Percentiles rank a stretch among this genome's conserved stretches.
Conservation (phyloP, 2,113 vertebrate genomes). For the Tachycineta bicolor region DNA sequence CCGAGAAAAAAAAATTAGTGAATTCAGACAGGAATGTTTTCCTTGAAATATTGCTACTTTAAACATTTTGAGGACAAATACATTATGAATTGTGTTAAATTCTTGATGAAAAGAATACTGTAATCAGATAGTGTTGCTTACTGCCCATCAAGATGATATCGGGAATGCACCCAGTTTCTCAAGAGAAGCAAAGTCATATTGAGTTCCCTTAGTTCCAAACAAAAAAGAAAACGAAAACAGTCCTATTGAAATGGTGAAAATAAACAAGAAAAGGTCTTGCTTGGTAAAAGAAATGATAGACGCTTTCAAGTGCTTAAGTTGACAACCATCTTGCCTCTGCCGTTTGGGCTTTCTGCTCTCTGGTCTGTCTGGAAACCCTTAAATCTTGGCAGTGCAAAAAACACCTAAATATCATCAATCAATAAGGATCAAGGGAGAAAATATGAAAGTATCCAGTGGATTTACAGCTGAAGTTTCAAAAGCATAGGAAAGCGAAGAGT, state of each 20-base stretch:
- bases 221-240: not conserved
- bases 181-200: not conserved
- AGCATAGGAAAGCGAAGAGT: not conserved
- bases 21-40: not conserved
- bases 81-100: not conserved
- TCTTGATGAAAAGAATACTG: not conserved
- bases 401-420: not conserved
- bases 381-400: not conserved
- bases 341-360: not conserved
- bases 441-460: not conserved
- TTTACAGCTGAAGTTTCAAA: slow-evolving; percentile 8
- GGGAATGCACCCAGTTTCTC: not conserved
- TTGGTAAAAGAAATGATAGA: not conserved
- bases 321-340: not conserved
- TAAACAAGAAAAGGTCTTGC: not conserved
- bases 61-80: not conserved
- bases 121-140: not conserved
- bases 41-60: not conserved
- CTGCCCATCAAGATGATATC: not conserved
- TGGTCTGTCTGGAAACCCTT: not conserved
- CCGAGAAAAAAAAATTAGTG: not conserved
- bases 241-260: not conserved
- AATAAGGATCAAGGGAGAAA: slow-evolving; percentile 12
- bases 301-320: not conserved
- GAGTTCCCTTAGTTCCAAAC: not conserved